Base-by-base conservation (phyloP, 2,797 vertebrate species). In the Sparidentex hasta region DNA sequence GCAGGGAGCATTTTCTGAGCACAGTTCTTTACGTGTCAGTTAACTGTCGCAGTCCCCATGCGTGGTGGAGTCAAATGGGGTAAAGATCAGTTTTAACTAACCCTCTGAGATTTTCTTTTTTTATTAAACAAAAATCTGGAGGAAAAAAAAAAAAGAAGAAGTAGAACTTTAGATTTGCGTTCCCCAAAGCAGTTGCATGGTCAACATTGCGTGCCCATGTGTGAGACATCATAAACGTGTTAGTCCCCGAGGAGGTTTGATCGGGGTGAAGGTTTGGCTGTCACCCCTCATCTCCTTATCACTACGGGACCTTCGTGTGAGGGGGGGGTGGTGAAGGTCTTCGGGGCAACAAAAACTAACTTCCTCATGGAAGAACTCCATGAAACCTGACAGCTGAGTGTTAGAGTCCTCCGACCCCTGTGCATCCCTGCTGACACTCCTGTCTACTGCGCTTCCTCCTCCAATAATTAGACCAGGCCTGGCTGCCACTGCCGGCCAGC, bases 321-420 rank as follows among this genome's bases (percentile, higher is more conserved):
- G 7, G 50, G 72, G 57, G 25, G 38, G 7, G 7, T 38, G 33
- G 64, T 65, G 43, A 56, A 75, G 61, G 71, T 44, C 84, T 65
- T 47, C 4, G 41, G 69, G 61, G 73, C 18, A 11, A 77, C 65
- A 38, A 56, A 41, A 47, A 44, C 54, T 38, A 66, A 65, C 70
- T 66, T 82, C 51, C 74, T 84, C 57, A 27, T 73, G 5, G 29
- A 79, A 81, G 77, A 89, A 69, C 70, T 89, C 65, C 74, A 84
- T 84, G 55, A 79, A 88, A 84, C 46, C 71, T 83, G 90, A 90
- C 87, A 86, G 90, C 85, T 85, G 81, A 83, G 90, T 90, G 92
- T 93, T 76, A 62, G 54, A 87, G 81, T 76, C 87, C 84, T 70
- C 55, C 9, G 59, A 78, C 71, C 81, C 61, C 44, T 16, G 57